Conservation (phyloP, 64 coral and sea anemone genomes). For the Porites lutea region DNA sequence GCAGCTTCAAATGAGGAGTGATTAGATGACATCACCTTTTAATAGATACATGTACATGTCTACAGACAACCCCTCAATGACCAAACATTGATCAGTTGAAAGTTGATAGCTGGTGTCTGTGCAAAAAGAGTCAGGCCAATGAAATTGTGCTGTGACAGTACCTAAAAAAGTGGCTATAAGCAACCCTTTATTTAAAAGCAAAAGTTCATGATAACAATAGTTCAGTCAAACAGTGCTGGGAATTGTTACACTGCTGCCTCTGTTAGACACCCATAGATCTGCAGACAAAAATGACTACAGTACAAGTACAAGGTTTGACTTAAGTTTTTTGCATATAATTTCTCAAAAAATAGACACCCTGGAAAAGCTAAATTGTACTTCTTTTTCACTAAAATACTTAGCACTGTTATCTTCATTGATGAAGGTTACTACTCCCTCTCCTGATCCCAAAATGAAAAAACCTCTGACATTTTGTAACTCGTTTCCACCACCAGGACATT, state of each 20-base stretch:
- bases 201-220: slow-evolving; percentile 1
- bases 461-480: slow-evolving; percentile 14
- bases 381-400: slow-evolving; percentile 10
- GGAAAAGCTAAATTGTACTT: slow-evolving; percentile 19
- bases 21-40: slow-evolving; percentile 11
- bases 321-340: slow-evolving; percentile 5
- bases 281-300: neutral
- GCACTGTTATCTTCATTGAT: neutral
- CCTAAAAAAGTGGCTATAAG: neutral
- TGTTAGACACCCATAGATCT: neutral
- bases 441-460: slow-evolving; percentile 6
- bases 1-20: neutral
- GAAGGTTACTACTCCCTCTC: neutral
- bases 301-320: slow-evolving; percentile 14
- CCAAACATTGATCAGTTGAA: slow-evolving; percentile 15
- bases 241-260: neutral
- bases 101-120: slow-evolving; percentile 7
- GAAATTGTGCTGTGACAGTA: neutral
- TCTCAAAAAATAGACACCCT: slow-evolving; percentile 1
- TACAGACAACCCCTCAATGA: slow-evolving; percentile 13
- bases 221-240: neutral
- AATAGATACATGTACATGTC: neutral
- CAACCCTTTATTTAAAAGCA: slow-evolving; percentile 9
- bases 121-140: slow-evolving; percentile 13
- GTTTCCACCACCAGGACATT: slow-evolving; percentile 1